A percentile compares a stretch with the other conserved stretches of the same genome.
Evolutionary conservation across 2,797 vertebrate genomes (phyloP).

Genomic region (Hafferia zeledoni): DNA sequence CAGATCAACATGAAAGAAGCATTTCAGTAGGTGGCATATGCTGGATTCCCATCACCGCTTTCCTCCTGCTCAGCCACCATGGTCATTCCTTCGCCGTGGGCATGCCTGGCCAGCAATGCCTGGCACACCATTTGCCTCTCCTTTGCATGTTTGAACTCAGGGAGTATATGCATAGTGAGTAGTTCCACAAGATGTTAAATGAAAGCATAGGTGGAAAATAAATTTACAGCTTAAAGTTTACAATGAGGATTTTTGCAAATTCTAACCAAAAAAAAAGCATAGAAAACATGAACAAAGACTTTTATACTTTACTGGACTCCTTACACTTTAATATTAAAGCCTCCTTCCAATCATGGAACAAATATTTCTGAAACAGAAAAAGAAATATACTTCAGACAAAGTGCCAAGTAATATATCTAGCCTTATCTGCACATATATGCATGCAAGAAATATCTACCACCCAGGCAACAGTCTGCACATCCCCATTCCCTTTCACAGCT

Average conservation of each 20-base stretch:
- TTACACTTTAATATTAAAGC: neutral
- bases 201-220: neutral
- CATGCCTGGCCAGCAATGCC: neutral
- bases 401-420: neutral
- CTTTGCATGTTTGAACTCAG: neutral
- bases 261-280: neutral
- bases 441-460: conserved; percentile 25
- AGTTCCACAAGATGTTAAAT: neutral
- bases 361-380: neutral
- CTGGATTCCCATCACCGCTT: neutral
- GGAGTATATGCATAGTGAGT: neutral
- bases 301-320: neutral
- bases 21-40: neutral
- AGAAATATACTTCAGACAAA: neutral
- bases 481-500: neutral
- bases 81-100: neutral
- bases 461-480: conserved; percentile 13
- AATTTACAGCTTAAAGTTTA: neutral
- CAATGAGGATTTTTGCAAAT: neutral
- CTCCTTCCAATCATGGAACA: neutral
- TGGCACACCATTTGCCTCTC: neutral
- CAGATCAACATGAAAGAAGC: neutral
- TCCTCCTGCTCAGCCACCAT: neutral
- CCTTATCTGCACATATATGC: conserved; percentile 27
- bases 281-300: neutral